Percentiles rank a stretch among this genome's conserved stretches.
These are phyloP conservation scores for Cremastinae sp. DNA, from an alignment of 2,888 invertebrate genomes.

Conservation along the genomic window DNA sequence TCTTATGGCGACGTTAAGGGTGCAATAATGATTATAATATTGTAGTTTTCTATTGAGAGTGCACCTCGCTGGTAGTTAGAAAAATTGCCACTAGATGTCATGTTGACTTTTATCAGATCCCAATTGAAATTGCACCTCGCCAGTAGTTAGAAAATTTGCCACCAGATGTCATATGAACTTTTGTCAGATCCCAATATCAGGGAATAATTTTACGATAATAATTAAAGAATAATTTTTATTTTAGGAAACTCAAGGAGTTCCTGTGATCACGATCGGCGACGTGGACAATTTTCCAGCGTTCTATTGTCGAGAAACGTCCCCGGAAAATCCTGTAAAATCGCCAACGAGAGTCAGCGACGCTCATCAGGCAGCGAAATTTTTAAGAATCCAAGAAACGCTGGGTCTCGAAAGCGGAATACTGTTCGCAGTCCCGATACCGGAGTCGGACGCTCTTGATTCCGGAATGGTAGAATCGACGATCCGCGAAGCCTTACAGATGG, in stretches of 20 bases:
- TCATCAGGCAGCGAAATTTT: constrained; percentile 87
- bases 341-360: constrained; percentile 86
- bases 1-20: too few species aligned
- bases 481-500: constrained; percentile 84
- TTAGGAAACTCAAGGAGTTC: constrained; percentile 97
- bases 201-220: too few species aligned
- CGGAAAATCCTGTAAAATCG: constrained; percentile 80
- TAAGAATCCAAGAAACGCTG: constrained; percentile 83
- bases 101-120: too few species aligned
- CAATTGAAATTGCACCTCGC: too few species aligned
- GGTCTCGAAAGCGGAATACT: constrained; percentile 87
- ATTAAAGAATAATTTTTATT: constrained; percentile 14
- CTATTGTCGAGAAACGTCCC: constrained; percentile 90
- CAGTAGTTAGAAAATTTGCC: too few species aligned
- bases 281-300: constrained; percentile 93
- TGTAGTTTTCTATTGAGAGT: constrained; percentile 9
- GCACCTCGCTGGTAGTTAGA: too few species aligned
- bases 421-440: constrained; percentile 95
- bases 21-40: constrained; percentile 12
- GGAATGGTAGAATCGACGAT: constrained; percentile 86
- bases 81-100: too few species aligned
- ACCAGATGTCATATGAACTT: too few species aligned
- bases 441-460: constrained; percentile 84
- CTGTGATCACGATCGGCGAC: constrained; percentile 90
- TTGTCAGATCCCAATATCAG: too few species aligned